Base-by-base conservation (phyloP, 2,113 vertebrate genomes). In the Seriola rivoliana region DNA sequence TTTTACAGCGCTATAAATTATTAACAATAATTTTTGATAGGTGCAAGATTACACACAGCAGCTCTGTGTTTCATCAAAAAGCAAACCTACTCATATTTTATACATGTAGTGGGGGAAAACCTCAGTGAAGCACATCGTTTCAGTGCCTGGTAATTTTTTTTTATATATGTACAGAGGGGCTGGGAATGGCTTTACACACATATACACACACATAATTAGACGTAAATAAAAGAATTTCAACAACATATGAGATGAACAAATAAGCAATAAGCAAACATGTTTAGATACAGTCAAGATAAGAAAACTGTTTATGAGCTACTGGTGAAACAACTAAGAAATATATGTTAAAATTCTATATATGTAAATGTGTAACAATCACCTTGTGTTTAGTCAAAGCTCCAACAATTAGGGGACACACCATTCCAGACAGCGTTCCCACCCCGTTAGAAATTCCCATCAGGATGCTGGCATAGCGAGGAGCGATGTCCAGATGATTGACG, bases 381-480 rank as follows among this genome's bases (percentile, higher is more conserved):
- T 99, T 99, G 84, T 99, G 94, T 91, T 95, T 99, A 0, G 98
- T 99, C 94, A 99, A 95, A 12, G 97, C 97, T 42, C 98, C 98
- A 6, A 99, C 98, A 12, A 99, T 99, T 60, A 99, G 94, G 0
- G 98, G 98, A 80, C 98, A 99, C 77, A 99, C 97, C 98, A 99
- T 99, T 75, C 98, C 98, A 0, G 98, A 99, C 59, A 99, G 93
- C 0, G 98, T 99, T 21, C 98, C 98, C 68, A 99, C 98, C 0
- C 98, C 98, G 0, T 99, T 99, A 50, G 98, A 99, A 89, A 99
- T 99, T 0, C 98, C 98, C 98, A 99, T 99, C 84, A 99, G 95
- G 85, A 99, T 99, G 86, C 98, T 99, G 89, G 98, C 98, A 0
- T 99, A 99, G 46, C 98, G 97, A 1, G 98, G 98, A 42, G 98